Evolutionary conservation across 2,113 vertebrate genomes (phyloP), one percentile per base, ranked within the genome.

Genomic region (Charina bottae): DNA sequence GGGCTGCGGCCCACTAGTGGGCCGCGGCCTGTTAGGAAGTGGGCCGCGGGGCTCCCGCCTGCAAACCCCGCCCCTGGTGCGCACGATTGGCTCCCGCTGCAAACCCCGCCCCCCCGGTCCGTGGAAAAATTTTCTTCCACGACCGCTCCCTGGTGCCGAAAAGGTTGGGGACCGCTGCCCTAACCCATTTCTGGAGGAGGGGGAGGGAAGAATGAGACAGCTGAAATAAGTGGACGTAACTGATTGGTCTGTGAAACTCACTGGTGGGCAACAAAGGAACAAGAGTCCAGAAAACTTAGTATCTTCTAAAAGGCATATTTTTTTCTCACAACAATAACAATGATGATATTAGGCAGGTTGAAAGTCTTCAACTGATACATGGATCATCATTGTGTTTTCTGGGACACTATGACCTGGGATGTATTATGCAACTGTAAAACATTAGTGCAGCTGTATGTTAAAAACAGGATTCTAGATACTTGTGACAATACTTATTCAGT

Each of bases 401-500:
- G 56, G 33, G n/a, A 60, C 42, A 17, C 17, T 42, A 42, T 87
- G 33, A 87, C 33, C 12, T 60, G 86, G 17, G 21, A 87, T 37
- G 28, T 42, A 24, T 37, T 13, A 37, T 60, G 56, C 33, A 83
- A 21, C 23, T 28, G 60, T 56, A 87, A 60, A 59, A 37, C 86
- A 42, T 12, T 87, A 58, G 21, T 85, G 26, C 5, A 85, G 23
- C 12, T 85, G 5, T 85, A 15, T 28, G 7, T 54, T 54, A 87
- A 33, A 87, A 56, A 59, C 17, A 42, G n/a, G 54, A 83, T 64
- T 91, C 46, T 28, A 1, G 0, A 6, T 1, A 68, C 5, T 10
- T 23, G 0, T 13, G 42, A 84, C 42, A 19, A 68, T 28, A 83
- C 23, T 33, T 10, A 0, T 21, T 49, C 56, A 37, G 68, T 37